A percentile compares a stretch with the other conserved stretches of the same genome.
These are phyloP conservation scores for Tachysurus vachellii DNA, from an alignment of 2,113 vertebrate species.

Conservation along the genomic window DNA sequence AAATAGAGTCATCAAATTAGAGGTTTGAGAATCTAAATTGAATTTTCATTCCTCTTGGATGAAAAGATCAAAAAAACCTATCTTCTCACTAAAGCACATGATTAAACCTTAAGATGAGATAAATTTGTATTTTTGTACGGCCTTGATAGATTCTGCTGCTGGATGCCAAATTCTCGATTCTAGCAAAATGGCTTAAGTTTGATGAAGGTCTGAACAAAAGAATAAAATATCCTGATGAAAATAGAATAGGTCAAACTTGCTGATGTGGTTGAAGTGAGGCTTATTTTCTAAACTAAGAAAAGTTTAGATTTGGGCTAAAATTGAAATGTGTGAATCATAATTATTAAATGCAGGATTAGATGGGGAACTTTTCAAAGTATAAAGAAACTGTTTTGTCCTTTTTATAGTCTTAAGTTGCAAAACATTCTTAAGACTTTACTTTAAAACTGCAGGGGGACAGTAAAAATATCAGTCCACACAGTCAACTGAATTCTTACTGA, in stretches of 20 bases:
- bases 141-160: constrained; percentile 15
- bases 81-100: constrained; percentile 25
- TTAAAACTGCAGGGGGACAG: neutral
- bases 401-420: neutral
- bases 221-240: neutral
- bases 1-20: constrained; percentile 52
- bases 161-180: constrained; percentile 28
- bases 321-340: neutral
- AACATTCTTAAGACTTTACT: neutral
- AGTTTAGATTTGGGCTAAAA: neutral
- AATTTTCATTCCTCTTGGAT: constrained; percentile 49
- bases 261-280: neutral
- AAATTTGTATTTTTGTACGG: constrained; percentile 31
- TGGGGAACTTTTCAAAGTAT: neutral
- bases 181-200: constrained; percentile 16
- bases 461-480: neutral
- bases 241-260: neutral
- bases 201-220: constrained; percentile 24
- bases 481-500: constrained; percentile 1
- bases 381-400: neutral
- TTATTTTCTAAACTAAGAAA: neutral
- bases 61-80: constrained; percentile 42
- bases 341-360: neutral
- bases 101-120: constrained; percentile 36
- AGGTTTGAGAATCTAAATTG: constrained; percentile 53